Base-by-base conservation (phyloP, 2,797 vertebrate species). In the Aotus griseimembra region DNA sequence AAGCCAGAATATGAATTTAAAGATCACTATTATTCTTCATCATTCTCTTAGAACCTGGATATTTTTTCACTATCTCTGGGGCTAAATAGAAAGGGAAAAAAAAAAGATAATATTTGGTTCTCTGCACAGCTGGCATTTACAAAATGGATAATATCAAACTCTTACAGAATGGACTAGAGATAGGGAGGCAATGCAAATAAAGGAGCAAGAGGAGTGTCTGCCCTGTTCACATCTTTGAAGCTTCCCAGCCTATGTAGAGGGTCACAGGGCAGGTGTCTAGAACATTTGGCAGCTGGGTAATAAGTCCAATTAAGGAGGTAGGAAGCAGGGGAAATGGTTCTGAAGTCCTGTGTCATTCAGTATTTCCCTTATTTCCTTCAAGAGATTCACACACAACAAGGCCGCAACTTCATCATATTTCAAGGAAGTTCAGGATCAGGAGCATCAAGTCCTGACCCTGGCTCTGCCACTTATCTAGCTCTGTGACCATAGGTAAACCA, bases 1-100 rank as follows among this genome's bases (percentile, higher is more conserved):
- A 97, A 93, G 55, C 15, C 30, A 88, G 17, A 83, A 61, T 81
- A 46, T 73, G 39, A 91, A 93, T 75, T 82, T 73, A 88, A 97
- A 81, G 75, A 87, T 85, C 46, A 79, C 46, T 81, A 48, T 82
- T 70, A 33, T 87, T 89, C 41, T 33, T 82, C 19, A 39, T 80
- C 50, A 28, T 81, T 93, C 55, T 84, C 44, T 64, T 93, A 24
- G 61, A 93, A 95, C n/a, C n/a, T 64, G 26, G 5, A 6, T 70
- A n/a, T 50, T 61, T 84, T 58, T 88, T 80, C 52, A 87, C 46
- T 70, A 24, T 77, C 48, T 61, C 73, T 77, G 39, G 44, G 8
- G 24, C 17, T 94, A 12, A 87, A 52, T 7, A 93, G 20, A 64
- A 72, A 81, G 90, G 76, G 36, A 4, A 30, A 58, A 15, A 15